Evolutionary conservation across 1,140 invertebrate species (phyloP), one percentile per base, ranked within the genome.

Genomic region (Brachionus paranguensis): DNA sequence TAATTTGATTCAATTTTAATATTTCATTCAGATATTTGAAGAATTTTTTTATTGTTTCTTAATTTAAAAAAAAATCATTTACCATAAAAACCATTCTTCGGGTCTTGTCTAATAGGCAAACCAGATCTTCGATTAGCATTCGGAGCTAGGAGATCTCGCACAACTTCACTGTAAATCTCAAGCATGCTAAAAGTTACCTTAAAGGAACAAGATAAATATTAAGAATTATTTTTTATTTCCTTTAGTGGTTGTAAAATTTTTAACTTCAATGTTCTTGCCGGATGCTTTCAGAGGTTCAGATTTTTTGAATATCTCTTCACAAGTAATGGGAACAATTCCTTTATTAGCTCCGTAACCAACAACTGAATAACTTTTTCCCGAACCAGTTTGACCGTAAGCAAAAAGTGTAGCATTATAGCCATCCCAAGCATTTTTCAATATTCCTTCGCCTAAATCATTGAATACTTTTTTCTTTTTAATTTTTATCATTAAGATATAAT

Each of bases 251-350:
- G 3, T 29, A 7, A 37, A 37, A 37, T 43, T 72, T 5, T 27
- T 72, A n/a, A 79, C 29, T 60, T 84, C 68, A 81, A 68, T 27
- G 14, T n/a, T 65, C 43, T 85, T 65, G 20, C 24, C 81, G n/a
- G 20, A 33, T 53, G 29, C 50, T n/a, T 24, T 81, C 14, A 83
- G 20, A n/a, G 47, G 29, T 41, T n/a, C 89, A 47, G 93, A 91
- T 81, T 91, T 88, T n/a, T 91, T 88, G 88, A 96, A 95, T 47
- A 96, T 89, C 85, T 94, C 92, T 83, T 93, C 91, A 88, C 94
- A 95, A 88, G 95, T 94, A 86, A 94, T 90, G 7, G 95, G 95
- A 33, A 95, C 94, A 83, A 96, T 94, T 72, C 95, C 95, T 84
- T 91, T 90, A 86, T 92, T 93, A 20, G 89, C 85, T 11, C 91